phyloP scores from a whole-genome alignment of 2,113 vertebrate species.

The Anhinga rufa region DNA sequence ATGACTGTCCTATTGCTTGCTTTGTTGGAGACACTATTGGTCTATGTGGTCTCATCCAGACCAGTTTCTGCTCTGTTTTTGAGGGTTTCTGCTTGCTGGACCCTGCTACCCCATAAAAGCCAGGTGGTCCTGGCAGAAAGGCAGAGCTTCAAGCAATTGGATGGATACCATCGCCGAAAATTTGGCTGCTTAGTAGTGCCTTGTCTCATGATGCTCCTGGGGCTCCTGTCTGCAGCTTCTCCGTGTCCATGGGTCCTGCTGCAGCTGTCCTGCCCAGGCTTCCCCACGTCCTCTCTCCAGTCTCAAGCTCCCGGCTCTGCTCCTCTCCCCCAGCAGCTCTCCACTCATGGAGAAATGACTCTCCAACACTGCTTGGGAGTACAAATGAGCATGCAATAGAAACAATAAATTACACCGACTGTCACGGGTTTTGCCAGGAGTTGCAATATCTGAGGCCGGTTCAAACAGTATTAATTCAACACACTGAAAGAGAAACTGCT shows the following conservation, averaged over 20 bases:
- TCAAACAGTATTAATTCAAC: not conserved
- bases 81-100: not conserved
- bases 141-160: not conserved
- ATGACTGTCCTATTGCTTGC: not conserved
- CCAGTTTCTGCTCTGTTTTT: not conserved
- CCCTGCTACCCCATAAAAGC: not conserved
- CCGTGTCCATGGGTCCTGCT: not conserved
- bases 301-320: not conserved
- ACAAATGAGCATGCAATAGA: slow-evolving; percentile 21
- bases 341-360: slow-evolving; percentile 50
- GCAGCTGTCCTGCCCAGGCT: not conserved
- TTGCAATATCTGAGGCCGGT: not conserved
- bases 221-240: not conserved
- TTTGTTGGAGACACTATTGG: not conserved
- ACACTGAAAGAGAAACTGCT: slow-evolving; percentile 27
- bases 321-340: not conserved
- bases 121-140: not conserved
- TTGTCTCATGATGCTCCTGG: not conserved
- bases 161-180: not conserved
- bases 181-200: not conserved
- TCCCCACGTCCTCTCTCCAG: accelerated
- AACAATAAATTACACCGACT: slow-evolving; percentile 57
- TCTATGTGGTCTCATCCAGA: not conserved
- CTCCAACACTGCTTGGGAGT: slow-evolving; percentile 46
- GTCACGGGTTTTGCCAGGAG: slow-evolving; percentile 25